phyloP scores from a whole-genome alignment of 2,888 invertebrate genomes.

The Plebejus anna region DNA sequence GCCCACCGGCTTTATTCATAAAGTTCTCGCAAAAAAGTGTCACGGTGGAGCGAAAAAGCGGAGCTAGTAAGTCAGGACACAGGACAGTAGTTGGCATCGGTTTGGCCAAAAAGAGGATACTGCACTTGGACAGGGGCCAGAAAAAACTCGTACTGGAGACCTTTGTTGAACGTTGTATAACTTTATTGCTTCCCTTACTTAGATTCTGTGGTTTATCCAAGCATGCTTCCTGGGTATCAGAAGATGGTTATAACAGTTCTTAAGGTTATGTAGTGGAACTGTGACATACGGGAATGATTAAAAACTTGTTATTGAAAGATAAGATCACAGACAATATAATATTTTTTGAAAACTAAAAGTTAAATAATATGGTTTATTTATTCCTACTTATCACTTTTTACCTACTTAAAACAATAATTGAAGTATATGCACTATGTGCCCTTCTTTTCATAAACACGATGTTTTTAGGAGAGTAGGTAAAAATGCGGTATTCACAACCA shows the following conservation, averaged over 20 bases:
- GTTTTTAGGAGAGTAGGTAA: neutral
- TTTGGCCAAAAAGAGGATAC: constrained; percentile 35
- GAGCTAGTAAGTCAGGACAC: constrained; percentile 34
- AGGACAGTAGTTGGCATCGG: constrained; percentile 36
- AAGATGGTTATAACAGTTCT: neutral
- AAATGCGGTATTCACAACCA: neutral
- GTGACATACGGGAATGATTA: too few relatives aligned
- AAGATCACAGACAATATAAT: neutral
- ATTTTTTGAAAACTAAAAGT: neutral
- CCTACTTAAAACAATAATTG: too few relatives aligned
- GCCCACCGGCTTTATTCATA: constrained; percentile 22
- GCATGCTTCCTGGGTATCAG: neutral
- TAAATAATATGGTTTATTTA: too few relatives aligned
- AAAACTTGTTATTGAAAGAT: neutral
- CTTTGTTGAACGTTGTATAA: constrained; percentile 1
- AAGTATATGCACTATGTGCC: too few relatives aligned
- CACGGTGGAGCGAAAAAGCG: constrained; percentile 30
- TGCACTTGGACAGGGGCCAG: constrained; percentile 35
- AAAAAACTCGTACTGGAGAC: constrained; percentile 26
- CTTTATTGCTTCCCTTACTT: neutral
- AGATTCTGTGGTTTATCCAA: neutral
- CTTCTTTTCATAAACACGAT: too few relatives aligned
- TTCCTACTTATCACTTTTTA: too few relatives aligned
- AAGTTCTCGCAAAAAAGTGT: constrained; percentile 32
- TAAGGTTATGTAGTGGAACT: neutral